Conservation (phyloP, 2,797 vertebrate species). For the Bradypus variegatus region DNA sequence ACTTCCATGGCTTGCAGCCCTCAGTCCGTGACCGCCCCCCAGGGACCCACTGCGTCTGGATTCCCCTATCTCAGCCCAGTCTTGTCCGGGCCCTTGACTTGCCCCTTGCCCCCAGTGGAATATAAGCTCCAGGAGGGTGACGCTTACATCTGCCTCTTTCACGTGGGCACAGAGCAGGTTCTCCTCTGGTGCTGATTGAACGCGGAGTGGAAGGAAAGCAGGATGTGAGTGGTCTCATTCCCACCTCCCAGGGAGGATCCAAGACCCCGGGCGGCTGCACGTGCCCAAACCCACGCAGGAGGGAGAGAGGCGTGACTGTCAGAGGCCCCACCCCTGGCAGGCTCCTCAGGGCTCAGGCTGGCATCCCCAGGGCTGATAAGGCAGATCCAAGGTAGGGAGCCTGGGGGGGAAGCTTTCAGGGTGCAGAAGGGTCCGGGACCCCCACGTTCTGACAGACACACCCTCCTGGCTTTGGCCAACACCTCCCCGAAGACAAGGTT, state of each 20-base stretch:
- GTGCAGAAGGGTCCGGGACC: not conserved
- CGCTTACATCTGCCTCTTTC: fast-evolving
- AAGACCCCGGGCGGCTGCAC: not conserved
- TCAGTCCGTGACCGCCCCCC: not conserved
- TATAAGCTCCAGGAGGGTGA: too few species aligned
- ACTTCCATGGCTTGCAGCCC: not conserved
- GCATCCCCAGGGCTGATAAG: not conserved
- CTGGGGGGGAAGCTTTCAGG: not conserved
- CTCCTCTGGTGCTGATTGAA: too few species aligned
- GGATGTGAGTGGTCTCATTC: too few species aligned
- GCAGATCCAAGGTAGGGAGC: not conserved
- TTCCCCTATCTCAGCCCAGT: not conserved
- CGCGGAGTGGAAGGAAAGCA: not conserved
- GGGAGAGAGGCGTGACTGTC: not conserved
- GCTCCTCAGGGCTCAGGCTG: not conserved
- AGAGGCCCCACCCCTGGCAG: not conserved
- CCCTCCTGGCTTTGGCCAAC: not conserved
- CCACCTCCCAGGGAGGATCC: not conserved
- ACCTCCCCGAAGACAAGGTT: not conserved
- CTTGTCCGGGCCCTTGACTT: not conserved
- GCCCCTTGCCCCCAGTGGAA: too few species aligned
- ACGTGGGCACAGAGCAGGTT: not conserved
- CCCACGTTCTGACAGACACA: not conserved
- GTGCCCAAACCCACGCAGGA: not conserved
- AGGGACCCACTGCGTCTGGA: fast-evolving